phyloP scores from a whole-genome alignment of 2,113 vertebrate genomes.

The Hippocampus guttulatus region DNA sequence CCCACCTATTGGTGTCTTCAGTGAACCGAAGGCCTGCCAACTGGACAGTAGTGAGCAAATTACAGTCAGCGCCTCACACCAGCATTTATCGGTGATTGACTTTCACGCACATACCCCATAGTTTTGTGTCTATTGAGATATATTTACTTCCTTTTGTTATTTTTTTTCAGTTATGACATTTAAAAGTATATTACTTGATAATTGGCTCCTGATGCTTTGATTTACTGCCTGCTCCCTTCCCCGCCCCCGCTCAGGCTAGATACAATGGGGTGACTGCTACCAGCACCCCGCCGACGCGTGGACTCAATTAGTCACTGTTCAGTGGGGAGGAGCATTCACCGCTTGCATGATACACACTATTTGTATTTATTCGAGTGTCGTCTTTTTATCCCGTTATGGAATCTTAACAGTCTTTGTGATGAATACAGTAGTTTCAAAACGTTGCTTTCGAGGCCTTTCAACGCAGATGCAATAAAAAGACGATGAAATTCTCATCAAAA shows the following conservation, averaged over 20 bases:
- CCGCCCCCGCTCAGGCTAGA: slow-evolving; percentile 39
- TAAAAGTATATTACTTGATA: slow-evolving; percentile 35
- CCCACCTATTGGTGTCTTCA: no score
- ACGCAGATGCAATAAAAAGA: slow-evolving; percentile 1
- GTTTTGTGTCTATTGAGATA: slow-evolving; percentile 18
- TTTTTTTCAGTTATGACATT: slow-evolving; percentile 21
- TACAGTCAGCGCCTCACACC: no score
- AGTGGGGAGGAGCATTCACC: slow-evolving; percentile 29
- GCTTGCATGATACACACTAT: slow-evolving; percentile 20
- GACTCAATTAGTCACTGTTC: slow-evolving; percentile 36
- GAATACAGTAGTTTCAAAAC: background rate
- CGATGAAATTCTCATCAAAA: slow-evolving; percentile 1
- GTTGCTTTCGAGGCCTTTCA: background rate
- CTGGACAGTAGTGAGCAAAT: no score
- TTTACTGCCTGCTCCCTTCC: slow-evolving; percentile 45
- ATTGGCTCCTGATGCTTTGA: slow-evolving; percentile 50
- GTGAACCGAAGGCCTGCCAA: no score
- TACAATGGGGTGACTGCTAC: slow-evolving; percentile 42
- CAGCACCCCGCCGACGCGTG: slow-evolving; percentile 36
- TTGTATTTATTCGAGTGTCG: background rate
- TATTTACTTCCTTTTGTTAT: slow-evolving; percentile 19
- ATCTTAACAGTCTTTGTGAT: background rate
- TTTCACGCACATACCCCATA: no score
- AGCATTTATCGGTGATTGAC: no score
- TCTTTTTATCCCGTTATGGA: background rate